Conservation (phyloP, 1,140 invertebrate species). For the Antheraea pernyi region DNA sequence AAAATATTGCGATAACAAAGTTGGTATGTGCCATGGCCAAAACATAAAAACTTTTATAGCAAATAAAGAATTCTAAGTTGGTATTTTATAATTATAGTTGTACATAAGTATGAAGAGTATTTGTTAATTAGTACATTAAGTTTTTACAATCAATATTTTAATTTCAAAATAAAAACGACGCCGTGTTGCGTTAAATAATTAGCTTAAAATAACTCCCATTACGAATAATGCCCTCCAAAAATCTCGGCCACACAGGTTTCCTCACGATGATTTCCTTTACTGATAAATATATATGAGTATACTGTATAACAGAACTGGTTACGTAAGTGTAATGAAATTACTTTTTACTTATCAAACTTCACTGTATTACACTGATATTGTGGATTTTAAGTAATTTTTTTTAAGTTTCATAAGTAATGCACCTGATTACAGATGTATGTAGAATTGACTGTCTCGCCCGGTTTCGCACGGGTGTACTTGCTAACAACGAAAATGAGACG, state of each 20-base stretch:
- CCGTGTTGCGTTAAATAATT: not conserved
- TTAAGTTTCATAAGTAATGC: not conserved
- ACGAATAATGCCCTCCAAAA: not conserved
- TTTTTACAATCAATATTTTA: not conserved
- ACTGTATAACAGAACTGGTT: not conserved
- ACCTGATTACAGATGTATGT: too few relatives aligned
- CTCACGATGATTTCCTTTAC: slow-evolving; percentile 2
- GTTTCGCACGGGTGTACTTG: too few relatives aligned
- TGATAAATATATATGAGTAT: not conserved
- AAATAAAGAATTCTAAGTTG: too few relatives aligned
- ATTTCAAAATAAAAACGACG: not conserved
- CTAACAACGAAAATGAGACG: too few relatives aligned
- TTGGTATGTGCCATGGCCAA: too few relatives aligned
- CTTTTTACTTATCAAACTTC: not conserved
- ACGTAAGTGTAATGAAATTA: slow-evolving; percentile 3
- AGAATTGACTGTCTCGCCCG: too few relatives aligned
- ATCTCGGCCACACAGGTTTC: not conserved
- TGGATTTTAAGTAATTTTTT: not conserved
- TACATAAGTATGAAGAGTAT: not conserved
- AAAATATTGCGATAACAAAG: too few relatives aligned
- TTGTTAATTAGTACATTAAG: not conserved
- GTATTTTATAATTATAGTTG: not conserved
- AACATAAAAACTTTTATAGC: too few relatives aligned
- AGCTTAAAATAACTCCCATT: not conserved
- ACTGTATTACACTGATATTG: not conserved